Base-by-base conservation (phyloP, 2,888 invertebrate species). In the Pecten maximus region DNA sequence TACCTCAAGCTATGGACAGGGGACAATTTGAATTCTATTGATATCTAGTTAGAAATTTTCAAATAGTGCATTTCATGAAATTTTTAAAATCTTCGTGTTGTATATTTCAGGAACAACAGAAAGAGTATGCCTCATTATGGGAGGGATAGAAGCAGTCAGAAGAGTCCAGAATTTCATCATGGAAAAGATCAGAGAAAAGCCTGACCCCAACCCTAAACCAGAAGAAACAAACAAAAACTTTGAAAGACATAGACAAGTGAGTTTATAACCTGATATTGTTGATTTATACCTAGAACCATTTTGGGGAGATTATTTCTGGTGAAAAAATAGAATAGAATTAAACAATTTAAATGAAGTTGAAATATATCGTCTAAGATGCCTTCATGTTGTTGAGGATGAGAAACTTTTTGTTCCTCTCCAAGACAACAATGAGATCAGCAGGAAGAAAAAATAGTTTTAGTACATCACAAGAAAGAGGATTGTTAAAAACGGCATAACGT, bases 191-290 rank as follows among this genome's bases (percentile, higher is more conserved):
- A 92, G 96, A 91, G 97, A 97, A 94, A 97, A 96, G 91, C 96
- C 96, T 40, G 97, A 97, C 92, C 96, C 96, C 87, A 96, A 96
- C 91, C 96, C 96, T 88, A 96, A 96, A 95, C 95, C 96, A 90
- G 95, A 94, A 90, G 96, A 96, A 92, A 95, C 95, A 92, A 96
- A 96, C 95, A 95, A 95, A 90, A 96, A 96, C 93, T 96, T 95
- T 94, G 96, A 96, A 93, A 93, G 96, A 90, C 96, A 96, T 94
- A 96, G 96, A 94, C 96, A 96, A 96, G 96, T 96, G 95, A 93
- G 89, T 91, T 88, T 74, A 74, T 74, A 74, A 74, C 35, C 74
- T 74, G 74, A 74, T 35, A 16, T n/a, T 35, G 2, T 40, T 28
- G 74, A 35, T 28, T 50, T 50, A n/a, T n/a, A n/a, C n/a, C n/a